Conservation (phyloP, 1,140 invertebrate genomes). For the Pachypsylla venusta region DNA sequence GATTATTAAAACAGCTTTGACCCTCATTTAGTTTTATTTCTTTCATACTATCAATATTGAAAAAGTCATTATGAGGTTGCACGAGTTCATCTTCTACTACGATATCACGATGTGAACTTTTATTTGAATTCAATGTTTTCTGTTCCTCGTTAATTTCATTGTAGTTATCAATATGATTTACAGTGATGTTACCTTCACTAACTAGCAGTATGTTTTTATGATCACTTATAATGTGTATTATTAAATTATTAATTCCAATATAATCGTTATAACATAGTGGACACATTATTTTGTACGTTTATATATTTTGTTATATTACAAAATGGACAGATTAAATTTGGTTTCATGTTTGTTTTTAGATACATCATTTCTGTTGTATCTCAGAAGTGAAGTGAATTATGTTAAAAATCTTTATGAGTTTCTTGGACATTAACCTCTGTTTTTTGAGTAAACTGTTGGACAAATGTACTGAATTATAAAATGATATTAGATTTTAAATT, state of each 20-base stretch:
- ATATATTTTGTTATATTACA: background rate
- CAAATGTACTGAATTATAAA: no score
- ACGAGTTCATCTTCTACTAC: background rate
- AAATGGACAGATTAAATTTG: conserved; percentile 11
- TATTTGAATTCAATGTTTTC: no score
- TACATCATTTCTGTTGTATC: no score
- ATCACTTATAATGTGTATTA: background rate
- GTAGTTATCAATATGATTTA: background rate
- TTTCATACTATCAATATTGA: background rate
- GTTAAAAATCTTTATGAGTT: no score
- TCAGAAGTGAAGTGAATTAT: no score
- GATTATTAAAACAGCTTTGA: background rate
- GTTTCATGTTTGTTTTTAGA: conserved; percentile 1
- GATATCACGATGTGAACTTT: background rate
- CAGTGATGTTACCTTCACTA: background rate
- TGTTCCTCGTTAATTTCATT: background rate
- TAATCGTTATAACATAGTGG: background rate
- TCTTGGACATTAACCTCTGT: no score
- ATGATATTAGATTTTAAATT: no score
- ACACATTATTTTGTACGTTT: conserved; percentile 1
- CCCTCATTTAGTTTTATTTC: background rate
- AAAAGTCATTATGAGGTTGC: background rate
- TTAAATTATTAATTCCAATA: background rate
- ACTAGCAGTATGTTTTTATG: background rate
- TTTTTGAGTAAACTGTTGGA: no score